phyloP scores from a whole-genome alignment of 2,888 invertebrate species.

The Zhuqinia jingwanae region DNA sequence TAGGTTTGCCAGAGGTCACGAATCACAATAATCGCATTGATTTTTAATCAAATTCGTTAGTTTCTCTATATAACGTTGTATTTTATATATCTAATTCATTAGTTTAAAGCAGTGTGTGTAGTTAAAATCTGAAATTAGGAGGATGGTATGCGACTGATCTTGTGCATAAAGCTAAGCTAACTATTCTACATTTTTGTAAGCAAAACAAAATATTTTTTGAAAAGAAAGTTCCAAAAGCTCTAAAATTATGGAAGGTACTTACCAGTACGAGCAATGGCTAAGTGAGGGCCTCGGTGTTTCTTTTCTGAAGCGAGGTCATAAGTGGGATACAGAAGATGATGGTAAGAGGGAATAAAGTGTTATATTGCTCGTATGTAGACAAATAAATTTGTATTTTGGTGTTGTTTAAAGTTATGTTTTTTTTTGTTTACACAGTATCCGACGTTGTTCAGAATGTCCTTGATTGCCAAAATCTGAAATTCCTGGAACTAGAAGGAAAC shows the following conservation, averaged over 20 bases:
- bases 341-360: constrained; percentile 84
- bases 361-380: neutral
- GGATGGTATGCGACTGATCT: too few relatives aligned
- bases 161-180: too few relatives aligned
- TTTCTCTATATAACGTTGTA: too few relatives aligned
- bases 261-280: constrained; percentile 46
- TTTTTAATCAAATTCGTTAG: too few relatives aligned
- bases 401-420: neutral
- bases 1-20: too few relatives aligned
- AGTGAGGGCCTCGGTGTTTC: constrained; percentile 85
- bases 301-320: constrained; percentile 90
- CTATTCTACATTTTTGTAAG: too few relatives aligned
- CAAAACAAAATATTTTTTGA: too few relatives aligned
- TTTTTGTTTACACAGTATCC: constrained; percentile 22
- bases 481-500: constrained; percentile 93
- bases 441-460: constrained; percentile 50
- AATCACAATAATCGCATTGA: too few relatives aligned
- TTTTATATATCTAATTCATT: too few relatives aligned
- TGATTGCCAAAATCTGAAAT: constrained; percentile 82
- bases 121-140: too few relatives aligned
- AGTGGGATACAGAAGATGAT: constrained; percentile 89
- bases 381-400: neutral
- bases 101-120: too few relatives aligned
- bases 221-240: neutral
- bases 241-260: constrained; percentile 16